Evolutionary conservation across 2,113 vertebrate species (phyloP).

Genomic region (Crotalus horridus): DNA sequence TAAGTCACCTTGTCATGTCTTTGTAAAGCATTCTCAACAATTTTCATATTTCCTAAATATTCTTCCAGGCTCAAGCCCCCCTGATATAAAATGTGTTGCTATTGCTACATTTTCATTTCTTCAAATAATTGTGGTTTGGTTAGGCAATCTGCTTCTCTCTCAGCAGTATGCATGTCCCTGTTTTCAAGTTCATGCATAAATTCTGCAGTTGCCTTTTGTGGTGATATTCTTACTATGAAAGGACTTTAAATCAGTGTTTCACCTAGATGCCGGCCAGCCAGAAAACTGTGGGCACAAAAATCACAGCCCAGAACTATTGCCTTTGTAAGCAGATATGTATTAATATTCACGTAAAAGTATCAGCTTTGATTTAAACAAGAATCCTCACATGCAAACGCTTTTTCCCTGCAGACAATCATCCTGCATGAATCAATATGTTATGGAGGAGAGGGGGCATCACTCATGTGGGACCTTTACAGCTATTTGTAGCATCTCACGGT

Average conservation of each 20-base stretch:
- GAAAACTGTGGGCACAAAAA: not conserved
- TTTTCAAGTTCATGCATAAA: not conserved
- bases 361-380: not conserved
- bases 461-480: not conserved
- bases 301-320: not conserved
- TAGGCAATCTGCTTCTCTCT: not conserved
- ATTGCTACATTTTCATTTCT: not conserved
- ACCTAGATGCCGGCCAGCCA: not conserved
- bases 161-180: not conserved
- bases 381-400: not conserved
- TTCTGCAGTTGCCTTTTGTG: not conserved
- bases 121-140: not conserved
- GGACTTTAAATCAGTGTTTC: not conserved
- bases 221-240: not conserved
- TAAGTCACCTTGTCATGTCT: not conserved
- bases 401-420: not conserved
- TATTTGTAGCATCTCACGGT: not conserved
- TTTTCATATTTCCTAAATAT: not conserved
- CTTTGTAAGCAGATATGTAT: not conserved
- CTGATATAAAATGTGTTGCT: not conserved
- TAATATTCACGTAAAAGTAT: not conserved
- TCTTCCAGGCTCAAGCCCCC: not conserved
- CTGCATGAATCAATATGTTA: not conserved
- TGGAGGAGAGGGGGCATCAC: not conserved
- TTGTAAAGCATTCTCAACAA: too few species aligned